Evolutionary conservation across 2,113 vertebrate genomes (phyloP).

Genomic region (Epinephelus lanceolatus): DNA sequence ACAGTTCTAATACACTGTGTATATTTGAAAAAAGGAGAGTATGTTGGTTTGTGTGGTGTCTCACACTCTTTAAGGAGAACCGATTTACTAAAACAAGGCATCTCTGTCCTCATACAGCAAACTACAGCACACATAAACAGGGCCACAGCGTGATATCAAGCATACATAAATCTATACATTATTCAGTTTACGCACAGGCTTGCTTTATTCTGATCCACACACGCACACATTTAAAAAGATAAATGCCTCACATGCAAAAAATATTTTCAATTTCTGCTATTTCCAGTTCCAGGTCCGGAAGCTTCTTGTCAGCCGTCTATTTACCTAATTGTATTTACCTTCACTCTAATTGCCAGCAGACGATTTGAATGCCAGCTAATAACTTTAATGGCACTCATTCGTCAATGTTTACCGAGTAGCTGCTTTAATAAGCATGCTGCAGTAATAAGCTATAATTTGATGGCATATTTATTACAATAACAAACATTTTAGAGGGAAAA

Average conservation of each 20-base stretch:
- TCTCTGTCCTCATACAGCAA: conserved; percentile 5
- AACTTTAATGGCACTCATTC: conserved; percentile 63
- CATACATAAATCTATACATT: background rate
- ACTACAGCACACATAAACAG: background rate
- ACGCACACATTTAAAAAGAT: background rate
- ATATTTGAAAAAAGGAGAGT: background rate
- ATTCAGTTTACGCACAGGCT: background rate
- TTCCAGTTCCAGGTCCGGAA: conserved; percentile 3
- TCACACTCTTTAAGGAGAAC: background rate
- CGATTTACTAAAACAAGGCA: background rate
- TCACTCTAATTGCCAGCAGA: conserved; percentile 45
- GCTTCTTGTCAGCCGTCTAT: conserved; percentile 24
- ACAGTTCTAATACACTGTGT: background rate
- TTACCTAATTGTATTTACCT: conserved; percentile 59
- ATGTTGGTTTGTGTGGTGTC: background rate
- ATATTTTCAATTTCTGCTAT: conserved; percentile 5
- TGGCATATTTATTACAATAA: conserved; percentile 58
- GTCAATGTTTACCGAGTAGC: conserved; percentile 49
- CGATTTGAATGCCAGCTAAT: conserved; percentile 53
- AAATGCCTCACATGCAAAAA: background rate
- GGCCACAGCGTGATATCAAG: background rate
- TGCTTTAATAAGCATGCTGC: conserved; percentile 22
- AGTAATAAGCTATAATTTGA: conserved; percentile 62
- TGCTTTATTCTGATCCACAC: background rate
- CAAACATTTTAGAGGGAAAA: conserved; percentile 48